Percentiles rank a stretch among this genome's conserved stretches.
phyloP scores from a whole-genome alignment of 2,888 invertebrate species.

The Xylota sylvarum region DNA sequence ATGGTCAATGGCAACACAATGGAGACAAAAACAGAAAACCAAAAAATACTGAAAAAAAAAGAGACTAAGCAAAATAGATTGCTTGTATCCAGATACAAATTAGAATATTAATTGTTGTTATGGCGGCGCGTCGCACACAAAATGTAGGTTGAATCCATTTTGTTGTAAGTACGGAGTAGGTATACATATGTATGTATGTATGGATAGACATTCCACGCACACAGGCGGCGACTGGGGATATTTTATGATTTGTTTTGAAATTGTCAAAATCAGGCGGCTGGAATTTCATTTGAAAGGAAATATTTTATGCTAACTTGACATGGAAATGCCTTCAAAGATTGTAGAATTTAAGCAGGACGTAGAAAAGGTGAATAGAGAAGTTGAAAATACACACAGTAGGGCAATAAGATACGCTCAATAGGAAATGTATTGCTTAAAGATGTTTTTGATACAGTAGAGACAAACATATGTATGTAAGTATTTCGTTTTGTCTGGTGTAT shows the following conservation, averaged over 20 bases:
- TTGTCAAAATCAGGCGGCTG: conserved; percentile 83
- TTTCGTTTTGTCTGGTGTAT: too few species aligned
- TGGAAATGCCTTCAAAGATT: conserved; percentile 10
- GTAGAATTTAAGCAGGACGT: conserved; percentile 4
- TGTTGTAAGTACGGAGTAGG: conserved; percentile 55
- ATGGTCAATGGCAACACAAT: conserved; percentile 77
- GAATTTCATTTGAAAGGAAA: conserved; percentile 66
- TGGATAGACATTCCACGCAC: conserved; percentile 41
- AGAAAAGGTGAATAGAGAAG: neutral
- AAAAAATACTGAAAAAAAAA: conserved; percentile 31
- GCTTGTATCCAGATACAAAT: conserved; percentile 76
- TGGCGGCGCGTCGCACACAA: conserved; percentile 76
- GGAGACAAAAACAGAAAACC: conserved; percentile 70
- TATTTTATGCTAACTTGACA: conserved; percentile 67
- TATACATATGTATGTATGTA: neutral
- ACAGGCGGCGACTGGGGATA: conserved; percentile 71
- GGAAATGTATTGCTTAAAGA: too few species aligned
- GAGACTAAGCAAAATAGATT: conserved; percentile 71
- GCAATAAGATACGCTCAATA: too few species aligned
- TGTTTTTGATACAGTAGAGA: too few species aligned
- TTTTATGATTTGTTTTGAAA: conserved; percentile 84
- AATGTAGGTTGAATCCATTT: conserved; percentile 77
- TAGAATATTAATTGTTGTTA: conserved; percentile 78
- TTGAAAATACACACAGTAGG: too few species aligned
- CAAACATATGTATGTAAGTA: too few species aligned